phyloP scores from a whole-genome alignment of 2,888 invertebrate genomes.

The Cryptus viduatorius region DNA sequence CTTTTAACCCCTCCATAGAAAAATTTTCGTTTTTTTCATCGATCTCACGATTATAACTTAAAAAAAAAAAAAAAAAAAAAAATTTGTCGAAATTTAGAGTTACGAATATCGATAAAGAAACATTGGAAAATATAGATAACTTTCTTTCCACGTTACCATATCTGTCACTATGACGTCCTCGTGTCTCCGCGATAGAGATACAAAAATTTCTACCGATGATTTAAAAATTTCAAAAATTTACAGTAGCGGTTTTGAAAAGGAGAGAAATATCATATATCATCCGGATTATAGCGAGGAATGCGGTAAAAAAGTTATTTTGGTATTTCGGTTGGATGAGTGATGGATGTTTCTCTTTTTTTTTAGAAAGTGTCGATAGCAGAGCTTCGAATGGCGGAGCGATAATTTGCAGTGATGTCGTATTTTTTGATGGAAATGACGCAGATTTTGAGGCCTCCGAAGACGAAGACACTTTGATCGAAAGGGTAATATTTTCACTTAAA shows the following conservation, averaged over 20 bases:
- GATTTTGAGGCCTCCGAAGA: slow-evolving; percentile 68
- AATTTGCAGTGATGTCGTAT: slow-evolving; percentile 60
- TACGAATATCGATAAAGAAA: background rate
- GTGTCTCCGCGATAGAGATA: background rate
- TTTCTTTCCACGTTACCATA: background rate
- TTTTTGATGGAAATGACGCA: slow-evolving; percentile 70
- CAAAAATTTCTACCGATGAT: background rate
- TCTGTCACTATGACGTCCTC: slow-evolving; percentile 9
- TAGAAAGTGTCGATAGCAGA: slow-evolving; percentile 15
- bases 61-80: background rate
- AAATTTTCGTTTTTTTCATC: background rate
- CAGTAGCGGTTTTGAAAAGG: slow-evolving; percentile 24
- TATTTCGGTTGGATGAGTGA: background rate
- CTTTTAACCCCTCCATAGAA: background rate
- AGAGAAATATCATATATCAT: slow-evolving; percentile 15
- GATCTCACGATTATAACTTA: background rate
- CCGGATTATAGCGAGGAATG: slow-evolving; percentile 6
- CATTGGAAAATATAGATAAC: background rate
- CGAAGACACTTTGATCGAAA: slow-evolving; percentile 69
- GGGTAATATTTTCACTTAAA: slow-evolving; percentile 52
- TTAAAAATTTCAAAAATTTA: background rate
- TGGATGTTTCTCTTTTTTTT: background rate
- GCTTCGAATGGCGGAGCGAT: background rate
- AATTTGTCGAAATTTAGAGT: background rate
- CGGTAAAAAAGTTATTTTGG: background rate